Evolutionary conservation across 2,797 vertebrate genomes (phyloP), one percentile per base, ranked within the genome.

Genomic region (Valencia hispanica): DNA sequence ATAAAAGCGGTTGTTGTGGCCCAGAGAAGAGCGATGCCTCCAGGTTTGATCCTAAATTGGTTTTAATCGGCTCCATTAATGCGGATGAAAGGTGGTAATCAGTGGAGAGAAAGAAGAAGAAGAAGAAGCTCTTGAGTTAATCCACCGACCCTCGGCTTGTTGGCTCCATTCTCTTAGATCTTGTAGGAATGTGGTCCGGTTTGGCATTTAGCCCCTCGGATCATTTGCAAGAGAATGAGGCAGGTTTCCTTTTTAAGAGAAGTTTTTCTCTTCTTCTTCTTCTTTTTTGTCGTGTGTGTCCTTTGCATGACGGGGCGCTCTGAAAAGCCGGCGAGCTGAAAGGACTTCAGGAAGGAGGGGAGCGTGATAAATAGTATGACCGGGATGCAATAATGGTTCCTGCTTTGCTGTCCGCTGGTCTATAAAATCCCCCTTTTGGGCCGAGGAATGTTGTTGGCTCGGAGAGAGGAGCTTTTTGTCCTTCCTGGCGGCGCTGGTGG

Each of bases 391-490:
- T 95, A 91, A 93, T 90, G 90, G 84, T 89, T 88, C 72, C 79
- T 90, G 92, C 93, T 89, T 95, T 93, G 94, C 92, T 95, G 91
- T 95, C 91, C 89, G 91, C 93, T 95, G 93, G 91, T 86, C 92
- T 94, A 94, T 95, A 91, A 94, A 95, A 95, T 94, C 89, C 79
- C 87, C 89, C 79, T 86, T 92, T 92, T 94, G 90, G 91, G 87
- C 81, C 57, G 72, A 81, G 93, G 94, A 95, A 95, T 95, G 93
- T 94, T 93, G 92, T 94, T 93, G 92, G 92, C 92, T 80, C 77
- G 32, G 65, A 88, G 84, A 85, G 84, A 84, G 87, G 84, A 85
- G 88, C 88, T 78, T 92, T 94, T 90, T 94, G 89, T 94, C 90
- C 91, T 87, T 88, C 87, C 84, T 88, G 88, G 84, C 83, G 79